phyloP scores from a whole-genome alignment of 2,888 invertebrate species.

The Megaustenia siamemsis region DNA sequence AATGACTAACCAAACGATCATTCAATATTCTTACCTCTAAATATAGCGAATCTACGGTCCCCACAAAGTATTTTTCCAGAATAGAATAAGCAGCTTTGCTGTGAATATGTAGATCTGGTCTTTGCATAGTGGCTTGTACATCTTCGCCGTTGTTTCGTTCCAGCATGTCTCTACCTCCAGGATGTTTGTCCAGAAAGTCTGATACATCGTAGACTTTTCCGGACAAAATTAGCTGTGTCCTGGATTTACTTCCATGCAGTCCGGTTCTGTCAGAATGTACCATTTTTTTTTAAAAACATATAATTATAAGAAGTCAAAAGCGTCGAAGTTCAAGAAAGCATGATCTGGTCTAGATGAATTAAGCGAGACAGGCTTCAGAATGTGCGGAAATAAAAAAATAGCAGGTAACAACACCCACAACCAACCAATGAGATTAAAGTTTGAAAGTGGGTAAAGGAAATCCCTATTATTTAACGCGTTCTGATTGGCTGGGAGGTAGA shows the following conservation, averaged over 20 bases:
- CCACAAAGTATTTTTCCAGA: constrained; percentile 71
- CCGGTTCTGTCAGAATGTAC: neutral
- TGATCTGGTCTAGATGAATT: too few relatives aligned
- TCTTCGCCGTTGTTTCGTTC: constrained; percentile 68
- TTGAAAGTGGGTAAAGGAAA: neutral
- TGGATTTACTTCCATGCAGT: neutral
- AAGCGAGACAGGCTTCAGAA: too few relatives aligned
- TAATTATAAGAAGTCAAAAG: too few relatives aligned
- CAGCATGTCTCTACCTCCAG: constrained; percentile 71
- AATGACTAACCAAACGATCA: neutral
- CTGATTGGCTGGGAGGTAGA: constrained; percentile 2
- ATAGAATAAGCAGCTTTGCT: constrained; percentile 72
- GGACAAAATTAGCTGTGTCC: constrained; percentile 62
- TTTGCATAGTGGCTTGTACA: constrained; percentile 70
- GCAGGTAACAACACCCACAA: neutral
- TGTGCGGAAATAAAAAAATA: too few relatives aligned
- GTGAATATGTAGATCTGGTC: constrained; percentile 66
- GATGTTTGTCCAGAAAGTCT: constrained; percentile 73
- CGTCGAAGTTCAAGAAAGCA: too few relatives aligned
- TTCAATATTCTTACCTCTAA: neutral
- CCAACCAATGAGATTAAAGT: constrained; percentile 11
- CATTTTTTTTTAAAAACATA: too few relatives aligned
- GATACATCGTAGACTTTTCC: constrained; percentile 74
- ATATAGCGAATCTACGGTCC: constrained; percentile 33
- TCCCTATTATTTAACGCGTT: constrained; percentile 12